These are phyloP conservation scores for Rallus crepitans DNA, from an alignment of 2,797 vertebrate genomes.

Conservation along the genomic window DNA sequence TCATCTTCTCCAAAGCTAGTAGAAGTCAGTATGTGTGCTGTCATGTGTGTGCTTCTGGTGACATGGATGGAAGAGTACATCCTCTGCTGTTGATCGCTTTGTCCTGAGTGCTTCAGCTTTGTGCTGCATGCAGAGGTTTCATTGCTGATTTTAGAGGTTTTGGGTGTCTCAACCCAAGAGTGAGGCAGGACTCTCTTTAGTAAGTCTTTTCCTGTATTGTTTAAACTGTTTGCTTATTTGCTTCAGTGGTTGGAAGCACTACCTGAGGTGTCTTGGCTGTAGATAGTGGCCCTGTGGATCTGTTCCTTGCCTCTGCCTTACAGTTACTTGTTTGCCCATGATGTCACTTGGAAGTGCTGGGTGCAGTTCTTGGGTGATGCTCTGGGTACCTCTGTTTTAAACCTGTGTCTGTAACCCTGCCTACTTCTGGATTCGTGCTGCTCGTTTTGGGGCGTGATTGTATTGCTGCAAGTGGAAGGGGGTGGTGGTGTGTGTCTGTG, in stretches of 20 bases:
- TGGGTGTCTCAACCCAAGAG: neutral
- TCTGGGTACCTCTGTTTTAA: neutral
- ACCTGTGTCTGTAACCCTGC: neutral
- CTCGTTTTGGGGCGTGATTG: neutral
- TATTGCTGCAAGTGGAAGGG: too few species aligned
- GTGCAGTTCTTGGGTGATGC: neutral
- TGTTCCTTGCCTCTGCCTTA: neutral
- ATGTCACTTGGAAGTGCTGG: neutral
- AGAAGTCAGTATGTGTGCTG: neutral
- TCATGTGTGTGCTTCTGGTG: neutral
- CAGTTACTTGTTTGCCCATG: neutral
- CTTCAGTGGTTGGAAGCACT: neutral
- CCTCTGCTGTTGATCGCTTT: neutral
- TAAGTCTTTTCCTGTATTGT: neutral
- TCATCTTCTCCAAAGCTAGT: neutral
- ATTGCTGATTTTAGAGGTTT: neutral
- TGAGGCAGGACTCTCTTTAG: neutral
- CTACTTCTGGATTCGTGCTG: neutral
- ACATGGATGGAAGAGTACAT: neutral
- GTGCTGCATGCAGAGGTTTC: neutral
- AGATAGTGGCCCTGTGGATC: neutral
- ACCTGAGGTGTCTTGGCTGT: neutral
- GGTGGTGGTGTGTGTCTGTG: neutral
- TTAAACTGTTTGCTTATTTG: neutral
- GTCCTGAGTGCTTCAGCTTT: neutral